A percentile compares a stretch with the other conserved stretches of the same genome.
phyloP scores from a whole-genome alignment of 2,888 invertebrate genomes.

The Phyllotreta striolata region DNA sequence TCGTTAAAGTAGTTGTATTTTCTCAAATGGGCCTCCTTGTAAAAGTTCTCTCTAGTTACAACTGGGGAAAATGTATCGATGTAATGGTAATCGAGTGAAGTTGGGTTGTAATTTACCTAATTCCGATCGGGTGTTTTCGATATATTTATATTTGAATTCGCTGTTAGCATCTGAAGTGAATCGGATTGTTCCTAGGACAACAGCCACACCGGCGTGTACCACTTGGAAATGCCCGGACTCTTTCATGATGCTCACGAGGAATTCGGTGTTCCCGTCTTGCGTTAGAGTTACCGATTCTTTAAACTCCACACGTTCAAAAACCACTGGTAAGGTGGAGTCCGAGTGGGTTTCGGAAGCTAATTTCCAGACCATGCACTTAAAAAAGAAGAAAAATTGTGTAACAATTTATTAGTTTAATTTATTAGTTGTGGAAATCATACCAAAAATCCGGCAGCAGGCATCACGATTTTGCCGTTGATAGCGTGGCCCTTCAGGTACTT shows the following conservation, averaged over 20 bases:
- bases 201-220: slow-evolving; percentile 68
- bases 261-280: slow-evolving; percentile 55
- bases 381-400: not conserved
- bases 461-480: slow-evolving; percentile 54
- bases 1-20: slow-evolving; percentile 65
- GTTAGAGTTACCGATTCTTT: slow-evolving; percentile 66
- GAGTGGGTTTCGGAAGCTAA: slow-evolving; percentile 61
- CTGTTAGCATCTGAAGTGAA: slow-evolving; percentile 62
- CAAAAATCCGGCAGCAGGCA: slow-evolving; percentile 69
- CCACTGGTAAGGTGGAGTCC: slow-evolving; percentile 62
- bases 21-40: slow-evolving; percentile 63
- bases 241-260: slow-evolving; percentile 46
- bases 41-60: slow-evolving; percentile 47
- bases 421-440: slow-evolving; percentile 33
- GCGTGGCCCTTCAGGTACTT: slow-evolving; percentile 43
- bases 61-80: not conserved
- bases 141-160: slow-evolving; percentile 29
- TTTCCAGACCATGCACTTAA: slow-evolving; percentile 63
- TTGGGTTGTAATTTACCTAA: not conserved
- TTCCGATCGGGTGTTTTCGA: not conserved
- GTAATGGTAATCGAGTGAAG: no score
- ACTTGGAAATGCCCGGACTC: slow-evolving; percentile 50
- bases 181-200: slow-evolving; percentile 73
- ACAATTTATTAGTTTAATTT: not conserved
- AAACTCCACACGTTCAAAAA: slow-evolving; percentile 66